Evolutionary conservation across 2,797 vertebrate genomes (phyloP), one percentile per base, ranked within the genome.

Genomic region (Apogon hyalosoma): DNA sequence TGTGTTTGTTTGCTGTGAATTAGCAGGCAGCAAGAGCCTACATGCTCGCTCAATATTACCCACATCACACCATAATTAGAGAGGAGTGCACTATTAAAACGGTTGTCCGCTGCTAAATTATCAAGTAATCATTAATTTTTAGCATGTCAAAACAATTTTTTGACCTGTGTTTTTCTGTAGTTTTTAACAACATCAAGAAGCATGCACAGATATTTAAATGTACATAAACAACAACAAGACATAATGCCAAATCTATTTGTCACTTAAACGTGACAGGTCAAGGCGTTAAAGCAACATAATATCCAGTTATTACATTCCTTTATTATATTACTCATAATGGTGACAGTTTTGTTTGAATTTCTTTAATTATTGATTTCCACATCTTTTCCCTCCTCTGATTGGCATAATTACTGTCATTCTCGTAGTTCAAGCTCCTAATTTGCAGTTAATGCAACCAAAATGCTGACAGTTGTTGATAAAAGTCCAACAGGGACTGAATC

Each of bases 1-100:
- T 94, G 92, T 92, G 91, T 92, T 93, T 93, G 90, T 92, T 93
- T 92, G 87, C 85, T 76, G 81, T 80, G 88, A 91, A 92, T 90
- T 88, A 92, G 87, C 88, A 87, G 87, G 85, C 90, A 92, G 85
- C 86, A 76, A 82, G 89, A 87, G 81, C 84, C 77, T 83, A 82
- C 88, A 84, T 82, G 85, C 79, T 82, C 75, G 53, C 83, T 90
- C 87, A 83, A 86, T 88, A 87, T 91, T 90, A 87, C 75, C 82
- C 88, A 79, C 73, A 89, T 88, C 80, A 69, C 86, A 79, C 71
- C 70, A 82, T 89, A 90, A 92, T 91, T 92, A 92, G 71, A 80
- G 72, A 85, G 83, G 82, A 88, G 89, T 69, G 85, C 75, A 75
- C 85, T 63, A 86, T 90, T 88, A 86, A 90, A 88, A 86, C 56